phyloP scores from a whole-genome alignment of 37 sponge, comb jelly and placozoan species.

The Halichondria panicea region DNA sequence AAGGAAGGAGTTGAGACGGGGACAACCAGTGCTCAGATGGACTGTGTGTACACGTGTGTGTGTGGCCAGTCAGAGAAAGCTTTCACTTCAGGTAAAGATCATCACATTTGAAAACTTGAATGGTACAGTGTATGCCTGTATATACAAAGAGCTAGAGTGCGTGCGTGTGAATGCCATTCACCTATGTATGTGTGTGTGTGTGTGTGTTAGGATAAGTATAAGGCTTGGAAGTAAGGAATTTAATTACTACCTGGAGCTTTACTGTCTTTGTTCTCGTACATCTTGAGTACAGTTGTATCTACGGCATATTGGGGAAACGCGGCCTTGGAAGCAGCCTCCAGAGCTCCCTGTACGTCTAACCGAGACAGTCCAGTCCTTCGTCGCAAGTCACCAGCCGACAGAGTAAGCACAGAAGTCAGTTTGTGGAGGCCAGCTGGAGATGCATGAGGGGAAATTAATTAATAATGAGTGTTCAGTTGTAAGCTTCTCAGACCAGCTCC shows the following conservation, averaged over 20 bases:
- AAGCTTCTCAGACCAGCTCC: neutral
- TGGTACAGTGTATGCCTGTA: no score
- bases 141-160: no score
- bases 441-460: neutral
- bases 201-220: no score
- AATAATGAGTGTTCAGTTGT: neutral
- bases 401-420: slow-evolving; percentile 18
- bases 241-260: no score
- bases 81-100: no score
- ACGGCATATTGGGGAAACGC: neutral
- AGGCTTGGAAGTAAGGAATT: neutral
- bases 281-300: slow-evolving; percentile 23
- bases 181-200: no score
- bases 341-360: slow-evolving; percentile 15
- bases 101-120: no score
- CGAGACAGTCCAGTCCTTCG: slow-evolving; percentile 48
- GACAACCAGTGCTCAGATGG: slow-evolving; percentile 82
- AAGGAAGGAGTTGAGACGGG: slow-evolving; percentile 54
- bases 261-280: slow-evolving; percentile 14
- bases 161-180: no score
- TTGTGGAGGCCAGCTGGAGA: slow-evolving; percentile 21
- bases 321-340: slow-evolving; percentile 31
- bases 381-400: slow-evolving; percentile 33
- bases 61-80: neutral
- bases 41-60: slow-evolving; percentile 9